Conservation (phyloP, 1,140 invertebrate genomes). For the Zaprionus davidi region DNA sequence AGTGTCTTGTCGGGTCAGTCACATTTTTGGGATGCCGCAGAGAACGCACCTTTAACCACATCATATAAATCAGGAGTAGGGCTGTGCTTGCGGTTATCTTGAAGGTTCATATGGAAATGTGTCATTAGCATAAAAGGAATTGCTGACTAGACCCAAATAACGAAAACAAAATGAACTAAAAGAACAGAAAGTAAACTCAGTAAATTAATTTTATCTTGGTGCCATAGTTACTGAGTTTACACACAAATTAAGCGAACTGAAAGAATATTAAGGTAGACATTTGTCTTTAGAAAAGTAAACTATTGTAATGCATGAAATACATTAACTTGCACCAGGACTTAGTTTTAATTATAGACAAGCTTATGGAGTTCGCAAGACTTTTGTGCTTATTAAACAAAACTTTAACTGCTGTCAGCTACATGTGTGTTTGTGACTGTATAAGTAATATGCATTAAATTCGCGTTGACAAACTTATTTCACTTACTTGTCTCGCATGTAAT, state of each 20-base stretch:
- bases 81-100: constrained; percentile 1
- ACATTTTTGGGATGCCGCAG: background rate
- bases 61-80: constrained; percentile 7
- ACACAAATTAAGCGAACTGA: background rate
- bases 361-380: constrained; percentile 7
- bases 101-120: background rate
- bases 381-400: constrained; percentile 10
- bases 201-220: background rate
- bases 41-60: constrained; percentile 13
- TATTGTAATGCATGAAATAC: background rate
- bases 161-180: background rate
- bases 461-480: constrained; percentile 45
- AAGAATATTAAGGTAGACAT: background rate
- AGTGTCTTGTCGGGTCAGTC: background rate
- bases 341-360: constrained; percentile 6
- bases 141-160: background rate
- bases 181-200: background rate
- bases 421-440: constrained; percentile 15
- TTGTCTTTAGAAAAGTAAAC: background rate
- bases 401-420: constrained; percentile 12
- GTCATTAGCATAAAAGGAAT: constrained; percentile 12
- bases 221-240: background rate
- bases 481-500: constrained; percentile 38
- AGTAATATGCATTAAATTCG: constrained; percentile 47
- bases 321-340: background rate